These are phyloP conservation scores for Bos indicus DNA, from an alignment of 2,113 vertebrate species.

Conservation along the genomic window DNA sequence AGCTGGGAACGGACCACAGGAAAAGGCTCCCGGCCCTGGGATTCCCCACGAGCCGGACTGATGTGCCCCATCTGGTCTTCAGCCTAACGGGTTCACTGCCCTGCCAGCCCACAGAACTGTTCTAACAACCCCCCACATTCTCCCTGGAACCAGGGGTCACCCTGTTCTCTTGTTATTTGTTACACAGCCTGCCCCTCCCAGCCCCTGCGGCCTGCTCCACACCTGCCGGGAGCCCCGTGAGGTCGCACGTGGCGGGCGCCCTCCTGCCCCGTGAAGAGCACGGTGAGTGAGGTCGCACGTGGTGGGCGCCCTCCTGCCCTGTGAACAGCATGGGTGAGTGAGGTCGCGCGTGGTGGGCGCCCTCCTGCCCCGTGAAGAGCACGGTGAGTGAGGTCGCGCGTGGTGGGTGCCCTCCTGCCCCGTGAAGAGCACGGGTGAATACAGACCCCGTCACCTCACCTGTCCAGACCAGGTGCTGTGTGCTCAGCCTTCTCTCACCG, in stretches of 20 bases:
- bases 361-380: too few relatives aligned
- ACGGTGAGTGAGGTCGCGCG: too few relatives aligned
- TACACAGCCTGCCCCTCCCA: accelerated
- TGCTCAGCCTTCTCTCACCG: accelerated
- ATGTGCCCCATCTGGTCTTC: too few relatives aligned
- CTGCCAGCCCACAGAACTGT: background rate
- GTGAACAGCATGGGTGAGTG: too few relatives aligned
- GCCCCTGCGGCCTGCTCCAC: accelerated
- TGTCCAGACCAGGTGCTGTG: accelerated
- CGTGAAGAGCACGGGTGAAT: accelerated
- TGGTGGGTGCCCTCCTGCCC: background rate
- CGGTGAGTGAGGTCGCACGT: accelerated
- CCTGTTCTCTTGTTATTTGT: background rate
- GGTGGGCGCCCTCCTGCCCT: accelerated
- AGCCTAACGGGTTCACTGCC: accelerated
- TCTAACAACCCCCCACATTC: accelerated
- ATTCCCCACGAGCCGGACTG: accelerated
- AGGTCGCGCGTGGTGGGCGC: accelerated
- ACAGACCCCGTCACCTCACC: accelerated
- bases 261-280: accelerated
- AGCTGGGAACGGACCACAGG: accelerated
- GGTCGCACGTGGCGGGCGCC: accelerated
- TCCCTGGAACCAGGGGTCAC: background rate
- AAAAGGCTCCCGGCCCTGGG: accelerated
- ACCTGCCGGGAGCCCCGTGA: accelerated